Base-by-base conservation (phyloP, 2,113 vertebrate species). In the Passer domesticus region DNA sequence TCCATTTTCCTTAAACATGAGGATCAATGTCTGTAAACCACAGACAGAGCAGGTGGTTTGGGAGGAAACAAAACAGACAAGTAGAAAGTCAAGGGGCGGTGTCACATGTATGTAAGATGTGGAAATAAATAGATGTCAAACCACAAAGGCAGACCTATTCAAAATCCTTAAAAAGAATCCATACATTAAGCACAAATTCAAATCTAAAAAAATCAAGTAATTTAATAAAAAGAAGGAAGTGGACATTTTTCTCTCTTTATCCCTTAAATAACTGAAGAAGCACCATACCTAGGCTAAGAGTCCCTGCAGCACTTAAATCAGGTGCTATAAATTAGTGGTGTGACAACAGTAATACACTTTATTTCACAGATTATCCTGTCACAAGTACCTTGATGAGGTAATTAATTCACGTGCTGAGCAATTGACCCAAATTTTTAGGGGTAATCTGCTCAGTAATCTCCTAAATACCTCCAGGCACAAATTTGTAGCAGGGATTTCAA, bases 391-490 rank as follows among this genome's bases (percentile, higher is more conserved):
- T 91, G 59, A 70, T 81, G 83, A 94, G 60, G 49, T 92, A 96
- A 93, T 96, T 90, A 93, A 93, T 89, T 93, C 72, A 95, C 0
- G 0, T 68, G 41, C 60, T 81, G 72, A 93, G 84, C 85, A 83
- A 59, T 41, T 87, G 85, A 88, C 88, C 64, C 68, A 92, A 83
- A 83, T 92, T 91, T 89, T 92, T 75, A 74, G 59, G 75, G 27
- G 82, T 92, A 96, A 96, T 96, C 85, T 63, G 1, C 68, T 81
- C 66, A 28, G 73, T 96, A 93, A 96, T 90, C 95, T 95, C 78
- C 79, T 94, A 75, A 94, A 83, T 92, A 75, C 52, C n/a, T 93
- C 12, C 52, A 96, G 60, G 52, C 12, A 96, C 33, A 93, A 95
- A 88, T 77, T 7, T 77, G 55, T 70, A 83, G 67, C 24, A 63